A percentile compares a stretch with the other conserved stretches of the same genome.
Conservation (phyloP, 2,888 invertebrate genomes). For the Scaptomyza flava region DNA sequence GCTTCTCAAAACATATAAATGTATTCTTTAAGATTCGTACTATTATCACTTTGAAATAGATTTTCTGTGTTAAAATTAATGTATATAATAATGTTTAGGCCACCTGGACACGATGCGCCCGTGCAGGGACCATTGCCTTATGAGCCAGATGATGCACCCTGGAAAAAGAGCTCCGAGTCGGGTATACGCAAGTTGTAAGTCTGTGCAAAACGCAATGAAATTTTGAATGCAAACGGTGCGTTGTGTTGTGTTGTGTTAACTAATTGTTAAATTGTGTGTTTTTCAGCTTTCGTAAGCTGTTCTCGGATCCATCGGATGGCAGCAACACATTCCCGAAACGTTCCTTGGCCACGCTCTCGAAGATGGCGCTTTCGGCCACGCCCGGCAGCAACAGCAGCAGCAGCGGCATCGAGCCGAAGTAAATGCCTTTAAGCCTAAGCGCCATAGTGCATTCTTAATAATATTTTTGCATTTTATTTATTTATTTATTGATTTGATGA, state of each 20-base stretch:
- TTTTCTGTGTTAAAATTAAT: no score
- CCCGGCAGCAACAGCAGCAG: slow-evolving; percentile 67
- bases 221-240: neutral
- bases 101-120: slow-evolving; percentile 91
- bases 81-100: slow-evolving; percentile 70
- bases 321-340: slow-evolving; percentile 90
- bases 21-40: no score
- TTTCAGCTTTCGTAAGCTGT: slow-evolving; percentile 93
- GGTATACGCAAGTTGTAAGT: slow-evolving; percentile 96
- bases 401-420: slow-evolving; percentile 67
- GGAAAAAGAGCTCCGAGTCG: slow-evolving; percentile 92
- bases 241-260: no score
- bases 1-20: no score
- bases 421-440: slow-evolving; percentile 64
- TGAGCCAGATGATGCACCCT: slow-evolving; percentile 98
- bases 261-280: no score
- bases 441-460: slow-evolving; percentile 58
- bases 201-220: neutral
- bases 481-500: neutral
- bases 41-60: no score
- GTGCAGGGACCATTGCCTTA: slow-evolving; percentile 98
- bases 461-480: slow-evolving; percentile 1
- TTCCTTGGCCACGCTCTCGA: slow-evolving; percentile 91
- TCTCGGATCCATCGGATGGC: slow-evolving; percentile 87
- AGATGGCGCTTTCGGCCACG: slow-evolving; percentile 87